Evolutionary conservation across 1,140 invertebrate species (phyloP), one percentile per base, ranked within the genome.

Genomic region (Megalonaias nervosa): DNA sequence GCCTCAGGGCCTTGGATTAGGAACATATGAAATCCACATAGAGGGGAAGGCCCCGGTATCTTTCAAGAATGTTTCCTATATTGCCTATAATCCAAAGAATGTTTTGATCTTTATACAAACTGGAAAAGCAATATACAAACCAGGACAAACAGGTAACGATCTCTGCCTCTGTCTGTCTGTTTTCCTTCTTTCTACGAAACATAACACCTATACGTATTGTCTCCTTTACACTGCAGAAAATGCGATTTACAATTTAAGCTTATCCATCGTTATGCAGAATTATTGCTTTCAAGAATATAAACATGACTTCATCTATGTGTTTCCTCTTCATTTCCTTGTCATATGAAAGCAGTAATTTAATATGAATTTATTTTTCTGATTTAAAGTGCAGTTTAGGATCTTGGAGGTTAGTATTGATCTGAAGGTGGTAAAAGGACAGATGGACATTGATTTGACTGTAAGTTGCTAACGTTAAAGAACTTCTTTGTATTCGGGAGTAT

Each of bases 61-160:
- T n/a, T 78, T 81, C 64, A 71, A 74, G 26, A 71, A 81, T 56
- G 65, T 76, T 19, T 69, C 67, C 19, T 4, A 31, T 5, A 48
- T 81, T 2, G 56, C 1, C 2, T 65, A 75, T 67, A n/a, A 56
- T 16, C 21, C 19, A 17, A 82, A 80, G 65, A 74, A 67, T 62
- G 69, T 75, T 26, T 83, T 79, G 11, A 62, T 83, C 19, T 83
- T 85, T 58, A 70, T 85, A 67, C 83, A 85, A 77, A 82, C 79
- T 14, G 81, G 83, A 75, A 84, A 84, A 59, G 81, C 83, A 69
- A 75, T 81, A 14, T 83, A 83, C 67, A 83, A 83, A 75, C 83
- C 83, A 16, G 75, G 73, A 38, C 81, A 84, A 67, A 83, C 83
- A 68, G 79, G 78, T 78, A 64, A 61, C 38, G 1, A 38, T 4